Base-by-base conservation (phyloP, 2,797 vertebrate species). In the Agapornis canus region DNA sequence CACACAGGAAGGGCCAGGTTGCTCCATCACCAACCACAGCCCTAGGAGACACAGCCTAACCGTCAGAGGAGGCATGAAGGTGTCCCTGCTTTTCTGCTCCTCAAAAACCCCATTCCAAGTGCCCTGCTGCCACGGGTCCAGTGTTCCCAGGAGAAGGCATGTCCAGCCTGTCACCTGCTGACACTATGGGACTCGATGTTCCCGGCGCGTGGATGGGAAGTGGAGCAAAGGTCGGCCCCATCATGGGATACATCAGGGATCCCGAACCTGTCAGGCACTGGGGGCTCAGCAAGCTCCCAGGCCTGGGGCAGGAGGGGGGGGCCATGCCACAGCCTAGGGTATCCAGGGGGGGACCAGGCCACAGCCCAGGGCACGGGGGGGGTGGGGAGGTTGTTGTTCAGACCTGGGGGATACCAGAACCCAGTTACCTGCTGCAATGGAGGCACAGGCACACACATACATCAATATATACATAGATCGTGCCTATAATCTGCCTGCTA, bases 41-140 rank as follows among this genome's bases (percentile, higher is more conserved):
- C n/a, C 39, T 2, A 14, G 4, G 11, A 21, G 13, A 15, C 29
- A 15, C n/a, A 22, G 0, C 12, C 1, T 0, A 1, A 2, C n/a
- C n/a, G 8, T 10, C 4, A 1, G 21, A 12, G 21, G 7, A 17
- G 42, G 6, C 1, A 2, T 1, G 9, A 60, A 5, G 42, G 18
- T 7, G 1, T 7, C 25, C 3, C 37, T 11, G 26, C 11, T 0
- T 2, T 7, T 3, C 17, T 1, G 25, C 29, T 18, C 3, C 40
- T 18, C 7, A 22, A 23, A n/a, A 43, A 9, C 1, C 17, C 11
- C 35, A 35, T 12, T 29, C 45, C 56, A 13, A 35, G 47, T 1
- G 0, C 22, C 20, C 40, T 3, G n/a, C 56, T 5, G 45, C 39
- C 51, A 2, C 3, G 1, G 56, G 8, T 43, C 14, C 2, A 42